phyloP scores from a whole-genome alignment of 2,888 invertebrate species.

The Microctonus aethiopoides region DNA sequence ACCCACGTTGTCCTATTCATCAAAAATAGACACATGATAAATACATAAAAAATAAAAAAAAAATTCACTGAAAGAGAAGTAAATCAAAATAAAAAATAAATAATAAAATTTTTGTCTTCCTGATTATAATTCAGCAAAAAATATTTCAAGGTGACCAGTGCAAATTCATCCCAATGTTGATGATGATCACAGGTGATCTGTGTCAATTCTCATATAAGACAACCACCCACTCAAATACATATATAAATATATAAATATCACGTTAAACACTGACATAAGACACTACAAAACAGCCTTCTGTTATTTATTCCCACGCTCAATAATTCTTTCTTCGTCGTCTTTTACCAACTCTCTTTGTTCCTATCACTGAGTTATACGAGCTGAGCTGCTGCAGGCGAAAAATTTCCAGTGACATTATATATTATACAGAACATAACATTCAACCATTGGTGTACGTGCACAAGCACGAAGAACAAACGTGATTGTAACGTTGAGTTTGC shows the following conservation, averaged over 20 bases:
- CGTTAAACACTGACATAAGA: constrained; percentile 23
- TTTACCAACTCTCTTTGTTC: not conserved
- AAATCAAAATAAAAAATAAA: not conserved
- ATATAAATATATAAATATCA: constrained; percentile 18
- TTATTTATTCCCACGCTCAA: constrained; percentile 31
- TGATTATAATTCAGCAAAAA: too few species aligned
- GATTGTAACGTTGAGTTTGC: constrained; percentile 39
- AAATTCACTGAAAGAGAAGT: not conserved
- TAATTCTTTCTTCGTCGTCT: not conserved
- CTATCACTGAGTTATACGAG: constrained; percentile 28
- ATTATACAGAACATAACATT: constrained; percentile 34
- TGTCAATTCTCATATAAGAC: constrained; percentile 23
- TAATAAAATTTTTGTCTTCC: too few species aligned
- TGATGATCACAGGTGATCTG: constrained; percentile 18
- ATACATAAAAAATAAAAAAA: not conserved
- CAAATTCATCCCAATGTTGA: not conserved
- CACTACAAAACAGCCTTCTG: not conserved
- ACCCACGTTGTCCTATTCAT: constrained; percentile 5
- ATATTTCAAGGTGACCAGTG: constrained; percentile 6
- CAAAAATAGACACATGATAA: not conserved
- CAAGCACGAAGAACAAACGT: constrained; percentile 36
- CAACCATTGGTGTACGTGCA: constrained; percentile 30
- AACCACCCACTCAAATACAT: constrained; percentile 18
- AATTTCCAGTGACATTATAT: constrained; percentile 42
- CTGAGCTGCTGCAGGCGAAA: constrained; percentile 40